Evolutionary conservation across 2,888 invertebrate species (phyloP).

Genomic region (Agrilus cyanescens): DNA sequence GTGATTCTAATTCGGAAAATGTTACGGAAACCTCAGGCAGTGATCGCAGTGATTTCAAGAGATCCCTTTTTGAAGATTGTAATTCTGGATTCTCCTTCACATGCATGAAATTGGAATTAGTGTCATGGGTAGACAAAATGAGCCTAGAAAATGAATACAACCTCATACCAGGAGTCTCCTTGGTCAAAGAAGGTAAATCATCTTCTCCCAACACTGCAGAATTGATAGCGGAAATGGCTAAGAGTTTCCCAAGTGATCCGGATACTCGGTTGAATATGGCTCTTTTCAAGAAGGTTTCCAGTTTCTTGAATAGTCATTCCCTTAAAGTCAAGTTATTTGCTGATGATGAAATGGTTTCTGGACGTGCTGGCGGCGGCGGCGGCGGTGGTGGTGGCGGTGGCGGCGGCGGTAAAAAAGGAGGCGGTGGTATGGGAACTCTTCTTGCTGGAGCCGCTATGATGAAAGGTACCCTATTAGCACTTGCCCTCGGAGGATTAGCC

Average conservation of each 20-base stretch:
- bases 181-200: slow-evolving; percentile 47
- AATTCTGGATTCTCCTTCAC: slow-evolving; percentile 49
- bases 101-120: slow-evolving; percentile 62
- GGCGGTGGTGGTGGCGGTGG: slow-evolving; percentile 30
- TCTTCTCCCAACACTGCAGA: slow-evolving; percentile 44
- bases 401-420: slow-evolving; percentile 38
- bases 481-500: slow-evolving; percentile 61
- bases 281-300: slow-evolving; percentile 53
- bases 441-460: slow-evolving; percentile 42
- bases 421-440: slow-evolving; percentile 38
- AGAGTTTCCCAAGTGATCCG: slow-evolving; percentile 58
- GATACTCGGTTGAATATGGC: slow-evolving; percentile 62
- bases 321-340: slow-evolving; percentile 52
- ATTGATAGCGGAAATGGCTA: slow-evolving; percentile 57
- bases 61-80: slow-evolving; percentile 36
- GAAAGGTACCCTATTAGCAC: slow-evolving; percentile 54
- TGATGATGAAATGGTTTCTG: slow-evolving; percentile 24
- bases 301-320: slow-evolving; percentile 56
- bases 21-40: neutral
- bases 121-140: slow-evolving; percentile 59
- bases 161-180: slow-evolving; percentile 57
- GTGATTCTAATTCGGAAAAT: too few species aligned
- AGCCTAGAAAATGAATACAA: slow-evolving; percentile 53
- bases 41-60: slow-evolving; percentile 6
- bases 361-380: slow-evolving; percentile 8